Base-by-base conservation (phyloP, 2,113 vertebrate species). In the Tangachromis dhanisi region DNA sequence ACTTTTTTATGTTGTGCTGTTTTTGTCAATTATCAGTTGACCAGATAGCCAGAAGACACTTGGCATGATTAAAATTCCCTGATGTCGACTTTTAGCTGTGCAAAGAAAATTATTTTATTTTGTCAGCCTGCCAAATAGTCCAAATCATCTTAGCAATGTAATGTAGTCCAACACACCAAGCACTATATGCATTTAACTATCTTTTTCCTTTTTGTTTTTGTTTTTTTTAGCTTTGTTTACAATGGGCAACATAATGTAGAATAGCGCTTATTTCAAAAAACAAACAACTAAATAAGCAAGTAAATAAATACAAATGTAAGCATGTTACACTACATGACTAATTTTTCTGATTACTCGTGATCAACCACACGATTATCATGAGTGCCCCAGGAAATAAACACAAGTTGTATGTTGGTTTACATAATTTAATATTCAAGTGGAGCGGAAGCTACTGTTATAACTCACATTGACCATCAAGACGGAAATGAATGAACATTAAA, bases 341-440 rank as follows among this genome's bases (percentile, higher is more conserved):
- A 19, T 12, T 47, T 4, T 76, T 49, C 16, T 31, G 24, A 49
- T 78, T 47, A 31, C 16, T 78, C 2, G 2, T 73, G 13, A 31
- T 51, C 45, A 33, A 8, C 17, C 73, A 33, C 73, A 6, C 5
- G 11, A n/a, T 68, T 51, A 8, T 78, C 7, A 5, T 26, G 11
- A 1, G 2, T 83, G 21, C 83, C 35, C 61, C 0, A 4, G 8
- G 11, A 45, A 31, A 14, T 35, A 68, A 82, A 83, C 54, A 71
- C 59, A 81, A 53, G 12, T 45, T 47, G 53, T 33, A 81, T 91
- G 76, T 90, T 83, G 81, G 59, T 94, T 92, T 89, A 86, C 53
- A 90, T 42, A 10, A 93, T 91, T 47, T 92, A 95, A 92, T 35
- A 86, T 35, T 80, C 79, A 10, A 68, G 2, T 12, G 19, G 2